Conservation (phyloP, 2,888 invertebrate genomes). For the Dascillus cervinus region DNA sequence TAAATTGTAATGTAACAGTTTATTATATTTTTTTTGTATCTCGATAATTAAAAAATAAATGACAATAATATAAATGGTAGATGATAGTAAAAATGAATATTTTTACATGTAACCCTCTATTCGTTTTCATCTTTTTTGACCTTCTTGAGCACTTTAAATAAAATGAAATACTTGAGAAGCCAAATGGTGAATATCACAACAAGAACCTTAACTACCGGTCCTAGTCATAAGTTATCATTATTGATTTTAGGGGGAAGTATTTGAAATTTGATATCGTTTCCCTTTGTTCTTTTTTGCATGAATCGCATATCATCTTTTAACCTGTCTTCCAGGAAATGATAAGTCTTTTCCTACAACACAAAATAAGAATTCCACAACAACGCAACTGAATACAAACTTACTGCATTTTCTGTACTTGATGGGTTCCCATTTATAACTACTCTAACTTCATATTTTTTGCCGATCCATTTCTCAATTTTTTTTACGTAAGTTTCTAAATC, state of each 20-base stretch:
- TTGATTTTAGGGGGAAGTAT: constrained; percentile 44
- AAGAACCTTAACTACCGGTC: too few species aligned
- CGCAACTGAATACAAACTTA: constrained; percentile 25
- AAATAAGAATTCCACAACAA: constrained; percentile 4
- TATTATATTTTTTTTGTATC: too few species aligned
- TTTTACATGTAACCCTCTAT: too few species aligned
- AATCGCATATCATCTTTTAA: constrained; percentile 48
- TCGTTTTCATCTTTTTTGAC: too few species aligned
- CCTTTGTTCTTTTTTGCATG: constrained; percentile 57
- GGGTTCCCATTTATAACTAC: constrained; percentile 49
- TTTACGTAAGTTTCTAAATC: constrained; percentile 58
- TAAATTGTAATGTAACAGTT: too few species aligned
- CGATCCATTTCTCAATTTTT: constrained; percentile 58
- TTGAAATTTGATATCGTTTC: constrained; percentile 54
- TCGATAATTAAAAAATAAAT: too few species aligned
- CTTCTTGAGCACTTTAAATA: too few species aligned
- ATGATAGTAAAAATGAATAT: too few species aligned
- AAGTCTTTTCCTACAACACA: constrained; percentile 52
- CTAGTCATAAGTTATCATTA: constrained; percentile 23
- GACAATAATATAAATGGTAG: too few species aligned
- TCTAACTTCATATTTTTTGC: constrained; percentile 58
- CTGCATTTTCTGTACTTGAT: constrained; percentile 36
- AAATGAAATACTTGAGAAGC: constrained; percentile 19
- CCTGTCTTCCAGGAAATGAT: constrained; percentile 48
- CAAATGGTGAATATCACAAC: constrained; percentile 11